Conservation (phyloP, 2,797 vertebrate genomes). For the Apogon talboti region DNA sequence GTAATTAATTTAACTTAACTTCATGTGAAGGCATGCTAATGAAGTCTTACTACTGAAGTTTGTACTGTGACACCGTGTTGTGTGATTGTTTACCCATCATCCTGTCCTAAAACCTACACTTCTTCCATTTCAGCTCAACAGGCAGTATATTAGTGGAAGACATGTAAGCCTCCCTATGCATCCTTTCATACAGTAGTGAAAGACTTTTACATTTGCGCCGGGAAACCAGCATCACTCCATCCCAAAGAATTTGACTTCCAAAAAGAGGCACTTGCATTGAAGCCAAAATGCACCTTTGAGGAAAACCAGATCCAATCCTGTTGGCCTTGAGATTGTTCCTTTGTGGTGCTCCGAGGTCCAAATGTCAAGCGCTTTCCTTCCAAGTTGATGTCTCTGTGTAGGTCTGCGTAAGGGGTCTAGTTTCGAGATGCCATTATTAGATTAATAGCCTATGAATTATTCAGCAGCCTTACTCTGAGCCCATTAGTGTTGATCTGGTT, state of each 20-base stretch:
- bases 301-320: slow-evolving; percentile 24
- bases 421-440: slow-evolving; percentile 80
- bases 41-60: slow-evolving; percentile 21
- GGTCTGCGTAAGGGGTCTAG: slow-evolving; percentile 68
- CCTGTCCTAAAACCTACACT: slow-evolving; percentile 81
- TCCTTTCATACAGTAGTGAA: slow-evolving; percentile 75
- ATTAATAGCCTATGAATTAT: slow-evolving; percentile 80
- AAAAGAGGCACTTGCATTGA: slow-evolving; percentile 41
- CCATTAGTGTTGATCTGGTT: slow-evolving; percentile 75
- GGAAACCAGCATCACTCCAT: slow-evolving; percentile 74
- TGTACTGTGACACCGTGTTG: slow-evolving; percentile 49
- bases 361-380: slow-evolving; percentile 80
- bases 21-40: slow-evolving; percentile 37
- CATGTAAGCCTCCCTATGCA: slow-evolving; percentile 86
- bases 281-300: slow-evolving; percentile 37
- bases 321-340: slow-evolving; percentile 51
- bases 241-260: slow-evolving; percentile 46
- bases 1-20: slow-evolving; percentile 14
- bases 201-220: slow-evolving; percentile 82
- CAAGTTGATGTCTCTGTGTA: slow-evolving; percentile 73
- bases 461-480: slow-evolving; percentile 67
- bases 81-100: slow-evolving; percentile 55
- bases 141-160: slow-evolving; percentile 89
- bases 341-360: slow-evolving; percentile 81
- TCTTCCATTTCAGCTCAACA: slow-evolving; percentile 89